Conservation (phyloP, 1,140 invertebrate genomes). For the Bombus pascuorum region DNA sequence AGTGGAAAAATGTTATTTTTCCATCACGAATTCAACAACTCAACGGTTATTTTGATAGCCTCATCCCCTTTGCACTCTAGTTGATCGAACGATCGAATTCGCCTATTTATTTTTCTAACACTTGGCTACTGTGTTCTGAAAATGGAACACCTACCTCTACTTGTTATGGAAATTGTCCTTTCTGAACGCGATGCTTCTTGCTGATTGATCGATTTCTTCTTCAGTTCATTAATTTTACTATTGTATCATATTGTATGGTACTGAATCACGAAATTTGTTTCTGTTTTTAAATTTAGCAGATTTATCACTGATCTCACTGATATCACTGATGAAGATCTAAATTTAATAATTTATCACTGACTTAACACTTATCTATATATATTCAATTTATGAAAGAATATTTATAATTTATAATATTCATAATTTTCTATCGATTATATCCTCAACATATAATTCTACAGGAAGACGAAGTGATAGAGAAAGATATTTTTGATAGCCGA, state of each 20-base stretch:
- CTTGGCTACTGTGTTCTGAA: slow-evolving; percentile 50
- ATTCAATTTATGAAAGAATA: not conserved
- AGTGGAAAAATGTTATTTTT: slow-evolving; percentile 76
- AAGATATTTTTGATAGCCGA: not conserved
- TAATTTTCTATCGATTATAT: not conserved
- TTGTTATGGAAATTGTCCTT: slow-evolving; percentile 63
- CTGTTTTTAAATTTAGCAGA: no score
- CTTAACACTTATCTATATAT: not conserved
- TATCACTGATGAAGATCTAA: no score
- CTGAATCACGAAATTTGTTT: no score
- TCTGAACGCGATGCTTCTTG: not conserved
- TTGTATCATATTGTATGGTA: no score
- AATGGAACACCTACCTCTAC: slow-evolving; percentile 56
- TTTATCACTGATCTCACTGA: no score
- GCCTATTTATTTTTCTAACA: slow-evolving; percentile 78
- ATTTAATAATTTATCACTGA: not conserved
- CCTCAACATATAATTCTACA: no score
- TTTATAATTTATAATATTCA: not conserved
- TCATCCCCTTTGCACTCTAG: slow-evolving; percentile 51
- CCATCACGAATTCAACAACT: slow-evolving; percentile 61
- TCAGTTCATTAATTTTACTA: no score
- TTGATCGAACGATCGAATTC: slow-evolving; percentile 70
- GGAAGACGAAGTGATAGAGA: no score
- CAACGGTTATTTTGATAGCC: slow-evolving; percentile 74
- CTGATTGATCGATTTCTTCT: not conserved